These are phyloP conservation scores for Notothenia coriiceps DNA, from an alignment of 2,113 vertebrate species.

Conservation along the genomic window DNA sequence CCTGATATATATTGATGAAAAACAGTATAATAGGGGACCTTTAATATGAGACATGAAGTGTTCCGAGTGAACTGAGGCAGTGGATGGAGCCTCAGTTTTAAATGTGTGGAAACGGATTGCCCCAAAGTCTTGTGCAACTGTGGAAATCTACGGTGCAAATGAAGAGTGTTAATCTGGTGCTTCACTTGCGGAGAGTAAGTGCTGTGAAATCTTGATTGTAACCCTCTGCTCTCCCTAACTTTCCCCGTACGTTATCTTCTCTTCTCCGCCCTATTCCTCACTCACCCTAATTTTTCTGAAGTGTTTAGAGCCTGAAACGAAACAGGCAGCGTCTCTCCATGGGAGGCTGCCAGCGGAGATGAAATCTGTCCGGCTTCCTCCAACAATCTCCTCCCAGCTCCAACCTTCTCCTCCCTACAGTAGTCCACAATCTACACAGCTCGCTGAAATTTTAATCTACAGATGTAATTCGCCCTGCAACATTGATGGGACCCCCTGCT, in stretches of 20 bases:
- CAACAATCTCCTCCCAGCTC: constrained; percentile 40
- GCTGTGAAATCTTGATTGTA: constrained; percentile 66
- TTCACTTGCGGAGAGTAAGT: constrained; percentile 29
- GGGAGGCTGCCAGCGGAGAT: constrained; percentile 28
- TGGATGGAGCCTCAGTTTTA: constrained; percentile 27
- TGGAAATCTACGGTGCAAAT: constrained; percentile 64
- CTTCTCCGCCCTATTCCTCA: neutral
- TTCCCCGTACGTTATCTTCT: constrained; percentile 8
- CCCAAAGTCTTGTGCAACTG: constrained; percentile 28
- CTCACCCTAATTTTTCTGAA: neutral
- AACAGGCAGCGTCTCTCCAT: constrained; percentile 53
- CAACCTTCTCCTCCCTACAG: constrained; percentile 48
- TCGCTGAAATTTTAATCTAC: constrained; percentile 41
- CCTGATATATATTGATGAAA: too few relatives aligned
- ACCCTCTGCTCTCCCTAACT: constrained; percentile 39
- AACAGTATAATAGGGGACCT: too few relatives aligned
- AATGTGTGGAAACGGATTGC: constrained; percentile 30
- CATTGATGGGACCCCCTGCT: constrained; percentile 48
- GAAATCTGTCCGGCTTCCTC: constrained; percentile 34
- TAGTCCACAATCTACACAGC: constrained; percentile 54
- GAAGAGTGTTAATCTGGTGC: constrained; percentile 61
- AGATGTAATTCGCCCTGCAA: constrained; percentile 28
- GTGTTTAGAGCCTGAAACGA: constrained; percentile 34
- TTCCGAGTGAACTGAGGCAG: neutral
- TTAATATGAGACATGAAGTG: too few relatives aligned